Conservation (phyloP, 1,140 invertebrate genomes). For the Pseudomyrmex pallidus region DNA sequence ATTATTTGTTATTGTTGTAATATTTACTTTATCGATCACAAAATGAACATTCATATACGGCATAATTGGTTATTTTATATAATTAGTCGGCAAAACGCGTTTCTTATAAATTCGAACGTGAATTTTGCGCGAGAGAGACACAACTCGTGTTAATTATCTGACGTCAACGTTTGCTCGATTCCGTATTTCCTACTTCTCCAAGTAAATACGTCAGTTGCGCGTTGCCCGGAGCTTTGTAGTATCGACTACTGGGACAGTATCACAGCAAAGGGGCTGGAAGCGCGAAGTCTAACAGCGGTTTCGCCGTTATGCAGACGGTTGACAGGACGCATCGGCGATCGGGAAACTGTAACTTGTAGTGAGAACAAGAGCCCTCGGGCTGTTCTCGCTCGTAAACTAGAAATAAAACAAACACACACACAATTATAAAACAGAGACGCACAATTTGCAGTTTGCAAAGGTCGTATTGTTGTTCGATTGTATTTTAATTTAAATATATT, state of each 20-base stretch:
- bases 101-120: not conserved
- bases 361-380: not conserved
- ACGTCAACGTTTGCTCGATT: not conserved
- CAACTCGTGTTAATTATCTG: conserved; percentile 18
- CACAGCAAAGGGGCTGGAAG: conserved; percentile 21
- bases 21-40: no score
- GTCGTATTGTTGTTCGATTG: no score
- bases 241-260: conserved; percentile 9
- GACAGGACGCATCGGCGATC: not conserved
- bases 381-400: not conserved
- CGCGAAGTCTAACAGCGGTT: conserved; percentile 37
- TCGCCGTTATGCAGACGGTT: not conserved
- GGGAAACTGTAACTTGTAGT: not conserved
- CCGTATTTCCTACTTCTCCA: conserved; percentile 5
- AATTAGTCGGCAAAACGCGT: not conserved
- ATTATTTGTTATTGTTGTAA: not conserved
- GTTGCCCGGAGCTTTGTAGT: conserved; percentile 30
- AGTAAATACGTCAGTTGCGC: not conserved
- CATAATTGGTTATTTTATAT: no score
- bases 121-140: not conserved
- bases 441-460: no score
- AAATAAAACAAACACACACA: not conserved
- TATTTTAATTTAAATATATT: no score
- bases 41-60: no score
- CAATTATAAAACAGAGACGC: not conserved